Evolutionary conservation across 2,888 invertebrate genomes (phyloP).

Genomic region (Amblyteles armatorius): DNA sequence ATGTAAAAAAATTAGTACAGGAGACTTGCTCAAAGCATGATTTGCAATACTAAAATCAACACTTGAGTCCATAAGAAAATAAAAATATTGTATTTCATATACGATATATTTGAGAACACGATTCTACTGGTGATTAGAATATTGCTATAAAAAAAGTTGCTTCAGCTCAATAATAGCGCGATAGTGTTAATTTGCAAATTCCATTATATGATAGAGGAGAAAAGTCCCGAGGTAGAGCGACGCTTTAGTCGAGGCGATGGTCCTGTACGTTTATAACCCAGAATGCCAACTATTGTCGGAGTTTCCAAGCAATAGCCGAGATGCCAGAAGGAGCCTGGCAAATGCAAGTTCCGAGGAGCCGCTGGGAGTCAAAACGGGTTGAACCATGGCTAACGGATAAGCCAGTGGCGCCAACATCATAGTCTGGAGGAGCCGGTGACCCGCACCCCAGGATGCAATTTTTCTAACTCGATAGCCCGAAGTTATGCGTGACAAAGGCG

Average conservation of each 20-base stretch:
- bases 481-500: constrained; percentile 45
- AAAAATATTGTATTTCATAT: not conserved
- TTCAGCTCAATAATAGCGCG: not conserved
- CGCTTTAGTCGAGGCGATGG: constrained; percentile 28
- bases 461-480: constrained; percentile 53
- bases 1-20: not conserved
- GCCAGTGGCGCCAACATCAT: constrained; percentile 22
- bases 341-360: constrained; percentile 55
- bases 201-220: constrained; percentile 27
- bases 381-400: constrained; percentile 18
- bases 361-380: constrained; percentile 38
- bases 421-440: constrained; percentile 54
- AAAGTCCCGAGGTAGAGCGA: not conserved
- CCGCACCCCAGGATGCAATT: constrained; percentile 39
- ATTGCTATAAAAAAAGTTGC: not conserved
- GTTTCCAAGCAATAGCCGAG: constrained; percentile 61
- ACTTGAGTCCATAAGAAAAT: not conserved
- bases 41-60: not conserved
- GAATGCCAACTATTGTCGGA: constrained; percentile 63
- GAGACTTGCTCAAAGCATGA: not conserved
- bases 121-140: too few species aligned
- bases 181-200: constrained; percentile 45
- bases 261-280: constrained; percentile 52
- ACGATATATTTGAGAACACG: too few species aligned
- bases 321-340: constrained; percentile 42